Evolutionary conservation across 2,888 invertebrate genomes (phyloP), one percentile per base, ranked within the genome.

Genomic region (Catocala fraxini): DNA sequence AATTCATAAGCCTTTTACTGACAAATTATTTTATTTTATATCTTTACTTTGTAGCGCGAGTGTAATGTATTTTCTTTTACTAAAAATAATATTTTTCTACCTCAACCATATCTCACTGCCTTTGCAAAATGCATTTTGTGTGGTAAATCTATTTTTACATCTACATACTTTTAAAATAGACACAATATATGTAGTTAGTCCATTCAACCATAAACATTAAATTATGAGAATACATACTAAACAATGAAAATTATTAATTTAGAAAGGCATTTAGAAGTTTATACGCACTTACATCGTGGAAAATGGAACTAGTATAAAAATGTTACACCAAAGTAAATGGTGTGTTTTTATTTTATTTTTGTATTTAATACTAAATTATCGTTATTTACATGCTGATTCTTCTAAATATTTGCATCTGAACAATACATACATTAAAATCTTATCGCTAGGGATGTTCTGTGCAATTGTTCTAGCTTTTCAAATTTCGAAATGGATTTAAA

Each of bases 331-430:
- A 81, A 82, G 60, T 60, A 73, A 71, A 82, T 80, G 88, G 87
- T 85, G 87, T 73, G 73, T 80, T 73, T 81, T 75, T 82, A 64
- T 73, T 80, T 77, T 81, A 52, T 65, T 59, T 55, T 65, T 66
- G 54, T 66, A 79, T 78, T 88, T 84, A 86, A 84, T 75, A 84
- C 85, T 89, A 88, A 85, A 81, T 86, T 87, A 87, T 76, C 80
- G 82, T 89, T 93, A 93, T 92, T 91, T 93, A 93, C 93, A 93
- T 87, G 89, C 85, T 87, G 89, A 89, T 91, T 89, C 93, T 91
- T 91, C 93, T 92, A 92, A 93, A 94, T 93, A 93, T 93, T 90
- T 92, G 92, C 93, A 92, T 93, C 93, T 93, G 93, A 94, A 94
- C 92, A 93, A 92, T 92, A 93, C 91, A 90, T 89, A 89, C 91